A percentile compares a stretch with the other conserved stretches of the same genome.
Evolutionary conservation across 2,797 vertebrate species (phyloP).

Genomic region (Anabacerthia variegaticeps): DNA sequence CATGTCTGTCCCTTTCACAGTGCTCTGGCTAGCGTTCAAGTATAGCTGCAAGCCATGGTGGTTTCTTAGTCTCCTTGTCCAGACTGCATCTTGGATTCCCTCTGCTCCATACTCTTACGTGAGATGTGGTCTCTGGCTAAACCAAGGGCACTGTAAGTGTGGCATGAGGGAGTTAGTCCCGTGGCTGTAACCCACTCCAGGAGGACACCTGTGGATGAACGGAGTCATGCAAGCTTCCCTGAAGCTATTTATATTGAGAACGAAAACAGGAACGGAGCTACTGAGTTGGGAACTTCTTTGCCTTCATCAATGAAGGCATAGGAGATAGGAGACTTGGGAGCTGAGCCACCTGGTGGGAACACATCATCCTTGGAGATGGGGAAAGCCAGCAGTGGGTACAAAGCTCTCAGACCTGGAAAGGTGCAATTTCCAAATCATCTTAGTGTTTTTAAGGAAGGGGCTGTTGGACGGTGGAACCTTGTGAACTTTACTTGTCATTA

Average conservation of each 20-base stretch:
- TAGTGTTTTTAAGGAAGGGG: neutral
- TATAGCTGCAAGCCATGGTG: neutral
- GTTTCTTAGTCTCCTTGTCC: neutral
- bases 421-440: neutral
- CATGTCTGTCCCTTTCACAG: neutral
- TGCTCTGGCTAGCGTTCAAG: neutral
- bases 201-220: neutral
- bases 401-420: neutral
- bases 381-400: neutral
- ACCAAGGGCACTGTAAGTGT: neutral
- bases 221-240: neutral
- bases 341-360: neutral
- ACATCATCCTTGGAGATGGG: neutral
- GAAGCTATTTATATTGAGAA: neutral
- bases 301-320: neutral
- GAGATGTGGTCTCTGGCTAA: neutral
- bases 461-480: neutral
- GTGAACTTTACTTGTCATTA: neutral
- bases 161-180: neutral
- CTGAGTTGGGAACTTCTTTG: neutral
- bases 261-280: neutral
- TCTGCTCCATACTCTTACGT: neutral
- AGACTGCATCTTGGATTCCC: fast-evolving
- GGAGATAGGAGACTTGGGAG: neutral
- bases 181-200: neutral